phyloP scores from a whole-genome alignment of 2,797 vertebrate genomes.

The Galagoides demidoff region DNA sequence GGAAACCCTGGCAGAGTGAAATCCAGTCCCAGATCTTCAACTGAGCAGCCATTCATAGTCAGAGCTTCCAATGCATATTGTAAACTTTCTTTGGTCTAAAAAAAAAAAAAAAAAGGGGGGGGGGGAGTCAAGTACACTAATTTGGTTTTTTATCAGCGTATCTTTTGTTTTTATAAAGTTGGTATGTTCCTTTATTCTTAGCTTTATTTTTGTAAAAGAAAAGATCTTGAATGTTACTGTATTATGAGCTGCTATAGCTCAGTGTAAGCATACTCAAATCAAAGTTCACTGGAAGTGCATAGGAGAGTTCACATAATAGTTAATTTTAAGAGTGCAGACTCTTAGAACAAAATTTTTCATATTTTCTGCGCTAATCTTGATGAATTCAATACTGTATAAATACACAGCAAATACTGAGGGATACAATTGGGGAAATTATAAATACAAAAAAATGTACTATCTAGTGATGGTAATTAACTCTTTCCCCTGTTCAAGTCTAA shows the following conservation, averaged over 20 bases:
- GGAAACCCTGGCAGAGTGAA: constrained; percentile 98
- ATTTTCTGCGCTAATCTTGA: background rate
- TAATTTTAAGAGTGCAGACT: background rate
- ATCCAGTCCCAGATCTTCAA: constrained; percentile 98
- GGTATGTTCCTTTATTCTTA: background rate
- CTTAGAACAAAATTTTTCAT: background rate
- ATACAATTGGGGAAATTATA: background rate
- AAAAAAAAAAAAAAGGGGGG: background rate
- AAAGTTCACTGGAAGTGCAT: background rate
- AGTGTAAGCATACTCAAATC: background rate
- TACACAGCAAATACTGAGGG: background rate
- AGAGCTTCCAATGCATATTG: constrained; percentile 97
- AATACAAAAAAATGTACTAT: background rate
- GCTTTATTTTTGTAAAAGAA: background rate
- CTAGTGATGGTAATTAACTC: background rate
- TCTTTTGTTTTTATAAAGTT: background rate
- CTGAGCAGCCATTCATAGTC: constrained; percentile 99
- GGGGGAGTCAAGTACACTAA: constrained; percentile 21
- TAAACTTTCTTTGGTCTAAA: constrained; percentile 96
- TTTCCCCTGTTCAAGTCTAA: background rate
- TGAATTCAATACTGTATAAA: background rate
- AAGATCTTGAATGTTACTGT: background rate
- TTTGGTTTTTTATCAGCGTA: constrained; percentile 9
- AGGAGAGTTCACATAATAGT: background rate
- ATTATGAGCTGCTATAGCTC: background rate